These are phyloP conservation scores for Verasper variegatus DNA, from an alignment of 2,113 vertebrate species.

Conservation along the genomic window DNA sequence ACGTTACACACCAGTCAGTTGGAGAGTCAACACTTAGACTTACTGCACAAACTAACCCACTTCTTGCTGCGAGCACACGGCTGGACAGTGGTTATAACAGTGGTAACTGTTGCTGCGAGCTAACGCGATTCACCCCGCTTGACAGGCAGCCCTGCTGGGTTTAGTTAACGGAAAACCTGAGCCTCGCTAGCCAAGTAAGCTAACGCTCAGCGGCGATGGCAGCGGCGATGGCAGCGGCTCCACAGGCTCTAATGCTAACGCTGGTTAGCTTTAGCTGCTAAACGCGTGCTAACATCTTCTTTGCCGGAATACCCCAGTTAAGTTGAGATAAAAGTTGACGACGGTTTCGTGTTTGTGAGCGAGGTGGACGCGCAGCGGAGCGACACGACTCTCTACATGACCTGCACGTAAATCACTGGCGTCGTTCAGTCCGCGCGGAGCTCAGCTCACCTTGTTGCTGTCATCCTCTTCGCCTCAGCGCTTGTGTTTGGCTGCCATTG, in stretches of 20 bases:
- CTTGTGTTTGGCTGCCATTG: conserved; percentile 77
- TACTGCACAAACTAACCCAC: conserved; percentile 1
- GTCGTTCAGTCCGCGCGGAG: conserved; percentile 18
- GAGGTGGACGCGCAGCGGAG: background rate
- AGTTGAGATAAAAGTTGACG: conserved; percentile 67
- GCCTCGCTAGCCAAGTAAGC: conserved; percentile 21
- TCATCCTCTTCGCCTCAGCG: conserved; percentile 77
- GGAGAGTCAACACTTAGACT: conserved; percentile 39
- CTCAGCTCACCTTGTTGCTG: conserved; percentile 74
- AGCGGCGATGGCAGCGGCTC: conserved; percentile 13
- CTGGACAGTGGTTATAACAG: background rate
- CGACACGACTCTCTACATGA: background rate
- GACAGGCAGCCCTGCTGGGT: conserved; percentile 14
- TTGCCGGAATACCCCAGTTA: conserved; percentile 45
- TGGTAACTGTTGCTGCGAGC: background rate
- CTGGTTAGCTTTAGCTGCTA: conserved; percentile 58
- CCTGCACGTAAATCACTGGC: background rate
- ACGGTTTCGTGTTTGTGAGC: background rate
- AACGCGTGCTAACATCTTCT: conserved; percentile 58
- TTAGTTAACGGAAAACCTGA: conserved; percentile 22
- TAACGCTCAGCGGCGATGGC: conserved; percentile 7
- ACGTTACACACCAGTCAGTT: conserved; percentile 35
- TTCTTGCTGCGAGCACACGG: background rate
- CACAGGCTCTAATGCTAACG: conserved; percentile 51
- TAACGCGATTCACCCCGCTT: conserved; percentile 3